Evolutionary conservation across 2,113 vertebrate species (phyloP).

Genomic region (Polypterus bichir): DNA sequence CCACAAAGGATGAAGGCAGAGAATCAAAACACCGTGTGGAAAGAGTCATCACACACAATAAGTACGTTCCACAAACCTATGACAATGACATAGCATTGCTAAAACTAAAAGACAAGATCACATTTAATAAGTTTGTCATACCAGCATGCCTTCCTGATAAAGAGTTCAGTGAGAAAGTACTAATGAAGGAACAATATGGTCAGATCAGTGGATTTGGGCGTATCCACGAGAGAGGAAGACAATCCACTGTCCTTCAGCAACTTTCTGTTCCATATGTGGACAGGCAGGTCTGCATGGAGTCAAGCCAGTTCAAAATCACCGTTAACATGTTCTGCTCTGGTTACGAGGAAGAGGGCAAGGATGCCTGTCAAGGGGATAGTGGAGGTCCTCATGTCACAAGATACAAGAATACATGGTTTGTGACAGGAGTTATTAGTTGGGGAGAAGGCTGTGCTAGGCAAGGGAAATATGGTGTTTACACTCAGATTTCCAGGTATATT

Average conservation of each 20-base stretch:
- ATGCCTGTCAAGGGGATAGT: constrained; percentile 87
- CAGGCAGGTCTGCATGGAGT: constrained; percentile 60
- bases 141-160: constrained; percentile 71
- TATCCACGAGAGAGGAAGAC: constrained; percentile 41
- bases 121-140: constrained; percentile 51
- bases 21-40: constrained; percentile 50
- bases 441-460: constrained; percentile 80
- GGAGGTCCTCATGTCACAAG: constrained; percentile 83
- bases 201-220: constrained; percentile 80
- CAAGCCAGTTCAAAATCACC: constrained; percentile 55
- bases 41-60: constrained; percentile 43
- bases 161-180: constrained; percentile 69
- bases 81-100: constrained; percentile 82
- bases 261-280: constrained; percentile 68
- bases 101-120: constrained; percentile 58
- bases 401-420: constrained; percentile 60
- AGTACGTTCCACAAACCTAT: constrained; percentile 45
- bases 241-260: constrained; percentile 53
- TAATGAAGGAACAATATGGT: constrained; percentile 58
- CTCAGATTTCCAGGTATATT: constrained; percentile 72
- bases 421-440: constrained; percentile 90
- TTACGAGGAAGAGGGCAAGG: constrained; percentile 51
- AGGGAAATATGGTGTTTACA: constrained; percentile 84
- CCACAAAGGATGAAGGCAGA: constrained; percentile 26
- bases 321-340: constrained; percentile 89